Evolutionary conservation across 2,113 vertebrate genomes (phyloP).

Genomic region (Notarius lentiginosus): DNA sequence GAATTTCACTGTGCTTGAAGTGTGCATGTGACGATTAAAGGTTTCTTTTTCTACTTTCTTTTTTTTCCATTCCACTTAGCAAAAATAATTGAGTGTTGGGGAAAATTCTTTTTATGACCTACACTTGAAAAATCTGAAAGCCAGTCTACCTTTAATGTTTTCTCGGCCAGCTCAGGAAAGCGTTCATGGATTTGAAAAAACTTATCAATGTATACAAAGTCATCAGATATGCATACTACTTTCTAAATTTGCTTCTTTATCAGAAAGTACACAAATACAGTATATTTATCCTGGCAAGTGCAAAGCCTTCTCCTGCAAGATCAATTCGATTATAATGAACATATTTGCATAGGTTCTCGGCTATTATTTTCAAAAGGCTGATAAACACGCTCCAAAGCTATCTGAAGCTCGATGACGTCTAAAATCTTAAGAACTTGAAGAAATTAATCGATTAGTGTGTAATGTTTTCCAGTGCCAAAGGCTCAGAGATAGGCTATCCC

Average conservation of each 20-base stretch:
- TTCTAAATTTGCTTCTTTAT: constrained; percentile 23
- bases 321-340: background rate
- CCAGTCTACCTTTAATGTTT: background rate
- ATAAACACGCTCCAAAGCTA: background rate
- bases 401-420: constrained; percentile 3
- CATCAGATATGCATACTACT: background rate
- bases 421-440: background rate
- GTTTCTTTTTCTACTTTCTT: too few relatives aligned
- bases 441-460: background rate
- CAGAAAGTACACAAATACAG: constrained; percentile 5
- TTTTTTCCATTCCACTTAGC: too few relatives aligned
- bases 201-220: constrained; percentile 6
- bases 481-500: constrained; percentile 14
- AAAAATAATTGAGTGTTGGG: too few relatives aligned
- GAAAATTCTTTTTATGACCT: too few relatives aligned
- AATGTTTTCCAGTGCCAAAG: constrained; percentile 2
- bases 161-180: background rate
- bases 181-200: background rate
- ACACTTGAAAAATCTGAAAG: too few relatives aligned
- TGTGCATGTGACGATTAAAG: too few relatives aligned
- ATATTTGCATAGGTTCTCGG: constrained; percentile 4
- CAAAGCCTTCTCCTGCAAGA: background rate
- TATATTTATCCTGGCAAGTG: constrained; percentile 11
- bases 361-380: background rate
- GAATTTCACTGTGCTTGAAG: too few relatives aligned